phyloP scores from a whole-genome alignment of 1,140 invertebrate species.

The Lordiphosa mommai region DNA sequence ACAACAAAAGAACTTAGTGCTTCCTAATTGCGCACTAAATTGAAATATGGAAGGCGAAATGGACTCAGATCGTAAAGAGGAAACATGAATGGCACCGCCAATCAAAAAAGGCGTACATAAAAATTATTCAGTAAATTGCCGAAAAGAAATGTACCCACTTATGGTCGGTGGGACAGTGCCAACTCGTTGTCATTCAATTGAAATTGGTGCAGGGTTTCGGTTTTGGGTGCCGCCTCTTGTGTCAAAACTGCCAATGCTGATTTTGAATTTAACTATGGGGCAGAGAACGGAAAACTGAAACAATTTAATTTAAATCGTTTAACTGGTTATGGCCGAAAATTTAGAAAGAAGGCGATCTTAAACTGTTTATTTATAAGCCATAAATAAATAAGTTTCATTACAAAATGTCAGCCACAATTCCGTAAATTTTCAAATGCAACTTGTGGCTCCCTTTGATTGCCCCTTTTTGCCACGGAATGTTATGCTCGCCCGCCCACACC shows the following conservation, averaged over 20 bases:
- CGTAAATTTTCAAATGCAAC: not conserved
- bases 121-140: conserved; percentile 67
- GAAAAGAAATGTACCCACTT: conserved; percentile 50
- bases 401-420: no score
- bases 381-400: not conserved
- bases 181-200: conserved; percentile 32
- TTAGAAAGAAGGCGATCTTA: not conserved
- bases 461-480: not conserved
- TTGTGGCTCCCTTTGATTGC: not conserved
- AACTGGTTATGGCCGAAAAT: conserved; percentile 10
- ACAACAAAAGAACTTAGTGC: conserved; percentile 61
- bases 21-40: conserved; percentile 76
- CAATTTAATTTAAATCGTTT: conserved; percentile 50
- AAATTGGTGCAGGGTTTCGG: conserved; percentile 18
- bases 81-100: conserved; percentile 69
- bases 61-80: conserved; percentile 30
- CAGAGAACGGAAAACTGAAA: conserved; percentile 12
- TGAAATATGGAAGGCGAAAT: conserved; percentile 47
- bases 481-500: conserved; percentile 1
- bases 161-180: conserved; percentile 11
- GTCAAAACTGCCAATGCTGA: conserved; percentile 70
- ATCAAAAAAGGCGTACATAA: conserved; percentile 72
- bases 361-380: not conserved
- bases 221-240: conserved; percentile 55
- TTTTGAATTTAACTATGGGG: conserved; percentile 54